phyloP scores from a whole-genome alignment of 2,797 vertebrate genomes.

The Triplophysa bombifrons region DNA sequence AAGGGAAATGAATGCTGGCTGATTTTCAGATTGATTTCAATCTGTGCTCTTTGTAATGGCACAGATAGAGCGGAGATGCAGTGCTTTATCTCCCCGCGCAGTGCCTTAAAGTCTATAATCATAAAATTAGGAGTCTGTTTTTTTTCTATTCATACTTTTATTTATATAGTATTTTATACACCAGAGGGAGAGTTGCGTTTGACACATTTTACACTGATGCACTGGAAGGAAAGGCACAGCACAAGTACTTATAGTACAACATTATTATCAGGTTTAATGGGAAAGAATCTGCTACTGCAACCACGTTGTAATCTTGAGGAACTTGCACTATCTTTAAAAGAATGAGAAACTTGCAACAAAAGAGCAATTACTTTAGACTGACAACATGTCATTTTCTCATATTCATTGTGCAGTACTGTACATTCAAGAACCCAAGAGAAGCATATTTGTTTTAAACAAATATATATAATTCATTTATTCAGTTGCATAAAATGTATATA shows the following conservation, averaged over 20 bases:
- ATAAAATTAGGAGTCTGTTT: constrained; percentile 13
- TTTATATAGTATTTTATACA: neutral
- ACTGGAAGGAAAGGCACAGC: neutral
- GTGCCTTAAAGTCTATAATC: constrained; percentile 9
- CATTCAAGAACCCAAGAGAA: too few relatives aligned
- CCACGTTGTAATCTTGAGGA: constrained; percentile 8
- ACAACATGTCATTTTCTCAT: constrained; percentile 27
- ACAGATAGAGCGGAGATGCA: constrained; percentile 43
- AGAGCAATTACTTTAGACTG: constrained; percentile 36
- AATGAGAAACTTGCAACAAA: neutral
- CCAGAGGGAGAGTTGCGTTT: neutral
- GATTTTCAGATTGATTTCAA: constrained; percentile 60
- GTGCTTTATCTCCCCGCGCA: constrained; percentile 29
- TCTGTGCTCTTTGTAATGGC: constrained; percentile 55
- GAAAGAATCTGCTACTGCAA: neutral
- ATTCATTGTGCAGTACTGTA: constrained; percentile 17
- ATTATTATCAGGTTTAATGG: neutral
- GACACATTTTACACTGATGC: neutral
- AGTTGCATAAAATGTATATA: too few relatives aligned
- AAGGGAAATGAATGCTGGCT: constrained; percentile 49
- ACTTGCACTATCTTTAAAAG: neutral
- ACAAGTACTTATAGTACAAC: neutral
- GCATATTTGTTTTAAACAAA: too few relatives aligned
- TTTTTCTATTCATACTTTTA: constrained; percentile 5
- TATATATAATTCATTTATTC: too few relatives aligned